Evolutionary conservation across 2,113 vertebrate species (phyloP).

Genomic region (Cynocephalus volans): DNA sequence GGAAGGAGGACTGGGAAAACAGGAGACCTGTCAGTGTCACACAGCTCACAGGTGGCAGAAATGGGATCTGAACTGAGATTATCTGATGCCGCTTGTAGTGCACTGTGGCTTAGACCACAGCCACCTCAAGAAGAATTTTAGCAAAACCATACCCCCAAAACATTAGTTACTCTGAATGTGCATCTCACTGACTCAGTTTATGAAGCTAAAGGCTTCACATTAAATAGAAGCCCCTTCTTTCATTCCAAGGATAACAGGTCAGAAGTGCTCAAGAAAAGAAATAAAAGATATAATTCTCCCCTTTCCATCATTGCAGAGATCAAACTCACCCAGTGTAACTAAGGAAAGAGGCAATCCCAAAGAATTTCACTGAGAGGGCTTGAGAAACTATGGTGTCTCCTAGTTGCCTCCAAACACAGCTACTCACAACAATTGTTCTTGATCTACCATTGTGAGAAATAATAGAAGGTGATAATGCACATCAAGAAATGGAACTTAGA

Average conservation of each 20-base stretch:
- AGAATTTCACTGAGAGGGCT: no score
- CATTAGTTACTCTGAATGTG: neutral
- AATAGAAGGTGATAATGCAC: no score
- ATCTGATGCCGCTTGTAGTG: neutral
- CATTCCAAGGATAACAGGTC: neutral
- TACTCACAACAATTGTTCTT: no score
- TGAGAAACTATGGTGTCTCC: no score
- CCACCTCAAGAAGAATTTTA: neutral
- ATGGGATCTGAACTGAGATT: neutral
- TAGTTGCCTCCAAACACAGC: no score
- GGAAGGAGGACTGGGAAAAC: neutral
- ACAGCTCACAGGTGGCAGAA: neutral
- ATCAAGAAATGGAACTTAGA: no score
- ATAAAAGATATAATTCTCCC: neutral
- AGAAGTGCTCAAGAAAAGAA: neutral
- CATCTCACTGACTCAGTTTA: neutral
- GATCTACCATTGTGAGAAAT: no score
- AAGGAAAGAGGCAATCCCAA: no score
- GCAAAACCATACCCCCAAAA: neutral
- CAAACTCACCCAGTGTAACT: no score
- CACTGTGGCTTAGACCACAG: neutral
- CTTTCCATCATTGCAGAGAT: neutral
- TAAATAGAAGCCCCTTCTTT: neutral
- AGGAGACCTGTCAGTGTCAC: fast-evolving
- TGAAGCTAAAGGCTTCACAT: neutral